Evolutionary conservation across 2,113 vertebrate species (phyloP).

Genomic region (Neotoma lepida): DNA sequence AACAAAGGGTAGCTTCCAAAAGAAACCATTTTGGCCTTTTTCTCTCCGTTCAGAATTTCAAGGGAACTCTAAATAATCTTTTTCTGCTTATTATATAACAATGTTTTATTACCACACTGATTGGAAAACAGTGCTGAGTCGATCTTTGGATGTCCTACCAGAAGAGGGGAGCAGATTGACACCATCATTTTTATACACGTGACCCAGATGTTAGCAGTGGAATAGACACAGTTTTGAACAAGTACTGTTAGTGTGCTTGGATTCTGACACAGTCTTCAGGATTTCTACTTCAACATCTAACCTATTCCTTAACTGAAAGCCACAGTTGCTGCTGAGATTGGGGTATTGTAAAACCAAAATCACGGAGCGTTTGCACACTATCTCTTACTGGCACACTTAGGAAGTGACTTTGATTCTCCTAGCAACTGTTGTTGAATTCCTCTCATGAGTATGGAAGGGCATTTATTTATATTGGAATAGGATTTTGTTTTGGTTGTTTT

Average conservation of each 20-base stretch:
- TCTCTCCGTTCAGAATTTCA: constrained; percentile 57
- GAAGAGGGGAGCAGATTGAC: constrained; percentile 26
- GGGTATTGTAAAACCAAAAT: constrained; percentile 10
- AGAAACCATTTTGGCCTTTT: constrained; percentile 56
- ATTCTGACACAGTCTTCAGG: constrained; percentile 32
- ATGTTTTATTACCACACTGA: constrained; percentile 56
- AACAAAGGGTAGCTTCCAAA: constrained; percentile 65
- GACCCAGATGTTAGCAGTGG: neutral
- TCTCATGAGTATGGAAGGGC: constrained; percentile 42
- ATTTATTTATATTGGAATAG: constrained; percentile 33
- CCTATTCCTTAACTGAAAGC: constrained; percentile 29
- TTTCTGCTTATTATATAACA: constrained; percentile 52
- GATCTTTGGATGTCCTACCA: constrained; percentile 47
- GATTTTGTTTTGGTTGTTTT: constrained; percentile 59
- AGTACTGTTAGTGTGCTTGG: neutral
- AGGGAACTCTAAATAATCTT: constrained; percentile 41
- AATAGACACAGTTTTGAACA: constrained; percentile 49
- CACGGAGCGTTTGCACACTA: constrained; percentile 48
- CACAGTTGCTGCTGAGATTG: neutral
- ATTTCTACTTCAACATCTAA: constrained; percentile 46
- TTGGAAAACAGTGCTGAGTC: constrained; percentile 50
- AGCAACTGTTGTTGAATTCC: constrained; percentile 22
- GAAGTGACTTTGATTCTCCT: constrained; percentile 55
- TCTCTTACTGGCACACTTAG: constrained; percentile 1
- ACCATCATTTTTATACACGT: constrained; percentile 32